Percentiles rank a stretch among this genome's conserved stretches.
Evolutionary conservation across 64 coral and sea anemone species (phyloP).

Genomic region (Hydrozoanthus tunicans): DNA sequence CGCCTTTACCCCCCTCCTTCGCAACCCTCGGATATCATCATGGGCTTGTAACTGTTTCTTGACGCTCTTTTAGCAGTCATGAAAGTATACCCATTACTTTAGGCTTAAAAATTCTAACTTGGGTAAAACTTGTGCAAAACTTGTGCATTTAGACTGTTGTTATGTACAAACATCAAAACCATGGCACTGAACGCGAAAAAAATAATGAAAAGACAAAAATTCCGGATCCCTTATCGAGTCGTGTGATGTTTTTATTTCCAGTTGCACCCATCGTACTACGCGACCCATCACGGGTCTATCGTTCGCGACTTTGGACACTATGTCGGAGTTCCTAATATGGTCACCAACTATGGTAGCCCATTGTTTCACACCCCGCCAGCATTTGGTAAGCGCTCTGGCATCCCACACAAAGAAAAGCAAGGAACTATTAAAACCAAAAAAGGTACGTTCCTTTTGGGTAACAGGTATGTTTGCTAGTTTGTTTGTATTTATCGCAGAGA

Average conservation of each 20-base stretch:
- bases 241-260: background rate
- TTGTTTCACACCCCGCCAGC: constrained; percentile 69
- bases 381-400: constrained; percentile 75
- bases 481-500: background rate
- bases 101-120: too few relatives aligned
- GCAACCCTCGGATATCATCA: too few relatives aligned
- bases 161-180: too few relatives aligned
- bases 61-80: too few relatives aligned
- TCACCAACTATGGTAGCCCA: constrained; percentile 87
- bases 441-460: background rate
- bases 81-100: too few relatives aligned
- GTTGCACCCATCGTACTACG: constrained; percentile 87
- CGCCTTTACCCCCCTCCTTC: too few relatives aligned
- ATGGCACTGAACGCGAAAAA: too few relatives aligned
- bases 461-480: background rate
- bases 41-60: too few relatives aligned
- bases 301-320: constrained; percentile 95
- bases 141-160: too few relatives aligned
- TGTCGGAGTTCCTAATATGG: constrained; percentile 91
- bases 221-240: too few relatives aligned
- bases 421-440: background rate
- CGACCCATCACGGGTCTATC: constrained; percentile 94
- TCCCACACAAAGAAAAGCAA: constrained; percentile 50
- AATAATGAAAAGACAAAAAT: too few relatives aligned
- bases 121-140: too few relatives aligned